These are phyloP conservation scores for Brachystomella parvula DNA, from an alignment of 1,140 invertebrate genomes.

Conservation along the genomic window DNA sequence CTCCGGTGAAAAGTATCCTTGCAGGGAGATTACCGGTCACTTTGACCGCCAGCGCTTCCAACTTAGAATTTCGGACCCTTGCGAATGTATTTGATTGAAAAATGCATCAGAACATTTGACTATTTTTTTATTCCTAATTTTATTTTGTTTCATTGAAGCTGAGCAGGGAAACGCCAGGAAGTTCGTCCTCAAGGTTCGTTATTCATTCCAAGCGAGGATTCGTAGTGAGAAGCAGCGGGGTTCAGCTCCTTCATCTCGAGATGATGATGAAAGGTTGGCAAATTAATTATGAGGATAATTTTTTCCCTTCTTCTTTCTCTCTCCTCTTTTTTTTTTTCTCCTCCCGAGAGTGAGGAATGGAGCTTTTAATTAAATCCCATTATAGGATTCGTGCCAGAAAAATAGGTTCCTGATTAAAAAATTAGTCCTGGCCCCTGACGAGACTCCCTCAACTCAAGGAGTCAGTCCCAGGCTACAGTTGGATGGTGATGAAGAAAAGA, in stretches of 20 bases:
- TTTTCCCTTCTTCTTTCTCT: conserved; percentile 19
- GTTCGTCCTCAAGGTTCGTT: background rate
- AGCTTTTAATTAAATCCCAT: conserved; percentile 40
- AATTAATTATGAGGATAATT: conserved; percentile 39
- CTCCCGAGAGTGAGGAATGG: conserved; percentile 33
- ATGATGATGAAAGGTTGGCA: conserved; percentile 40
- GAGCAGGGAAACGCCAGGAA: no score
- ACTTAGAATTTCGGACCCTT: no score
- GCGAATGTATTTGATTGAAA: no score
- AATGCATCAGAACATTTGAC: no score
- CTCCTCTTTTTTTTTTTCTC: background rate
- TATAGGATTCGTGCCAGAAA: conserved; percentile 40
- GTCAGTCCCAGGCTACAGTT: no score
- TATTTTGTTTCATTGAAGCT: no score
- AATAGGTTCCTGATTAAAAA: conserved; percentile 40
- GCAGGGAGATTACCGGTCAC: no score
- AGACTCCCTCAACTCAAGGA: conserved; percentile 14
- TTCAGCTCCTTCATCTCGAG: background rate
- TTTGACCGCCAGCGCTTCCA: no score
- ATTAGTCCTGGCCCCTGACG: conserved; percentile 33
- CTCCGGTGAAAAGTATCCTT: no score
- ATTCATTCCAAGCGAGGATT: no score
- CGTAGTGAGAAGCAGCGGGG: background rate
- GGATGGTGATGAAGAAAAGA: background rate
- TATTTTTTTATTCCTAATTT: no score